Conservation (phyloP, 2,113 vertebrate genomes). For the Notiomystis cincta region DNA sequence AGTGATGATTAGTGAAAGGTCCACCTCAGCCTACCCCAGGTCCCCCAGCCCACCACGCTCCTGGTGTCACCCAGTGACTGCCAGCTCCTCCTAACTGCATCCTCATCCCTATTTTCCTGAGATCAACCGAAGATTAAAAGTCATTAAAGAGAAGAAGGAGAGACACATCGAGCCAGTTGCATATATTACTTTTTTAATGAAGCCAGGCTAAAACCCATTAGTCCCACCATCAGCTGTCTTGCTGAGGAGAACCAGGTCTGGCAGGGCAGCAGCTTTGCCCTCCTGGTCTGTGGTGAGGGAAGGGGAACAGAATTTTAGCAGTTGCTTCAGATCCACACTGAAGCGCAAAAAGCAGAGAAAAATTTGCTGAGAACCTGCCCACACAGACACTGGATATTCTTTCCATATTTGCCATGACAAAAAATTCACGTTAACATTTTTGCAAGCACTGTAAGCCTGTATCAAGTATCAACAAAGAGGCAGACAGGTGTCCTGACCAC, state of each 20-base stretch:
- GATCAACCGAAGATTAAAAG: background rate
- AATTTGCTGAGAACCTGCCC: background rate
- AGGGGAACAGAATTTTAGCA: background rate
- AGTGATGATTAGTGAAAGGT: background rate
- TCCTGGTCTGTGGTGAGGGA: background rate
- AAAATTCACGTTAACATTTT: constrained; percentile 40
- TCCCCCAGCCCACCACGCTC: background rate
- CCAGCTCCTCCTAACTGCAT: background rate
- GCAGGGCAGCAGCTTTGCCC: background rate
- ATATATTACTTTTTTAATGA: background rate
- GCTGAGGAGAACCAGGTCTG: background rate
- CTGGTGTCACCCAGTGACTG: background rate
- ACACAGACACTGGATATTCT: background rate
- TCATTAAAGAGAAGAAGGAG: background rate
- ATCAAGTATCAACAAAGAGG: constrained; percentile 39
- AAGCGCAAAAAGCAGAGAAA: background rate
- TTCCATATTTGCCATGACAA: constrained; percentile 20
- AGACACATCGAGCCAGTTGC: background rate
- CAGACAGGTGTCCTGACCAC: constrained; percentile 52
- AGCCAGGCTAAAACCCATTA: background rate
- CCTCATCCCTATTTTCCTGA: background rate
- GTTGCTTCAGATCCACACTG: background rate
- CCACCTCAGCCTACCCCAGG: background rate
- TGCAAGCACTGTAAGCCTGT: background rate
- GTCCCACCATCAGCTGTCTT: background rate